Evolutionary conservation across 2,113 vertebrate species (phyloP).

Genomic region (Tupaia tana): DNA sequence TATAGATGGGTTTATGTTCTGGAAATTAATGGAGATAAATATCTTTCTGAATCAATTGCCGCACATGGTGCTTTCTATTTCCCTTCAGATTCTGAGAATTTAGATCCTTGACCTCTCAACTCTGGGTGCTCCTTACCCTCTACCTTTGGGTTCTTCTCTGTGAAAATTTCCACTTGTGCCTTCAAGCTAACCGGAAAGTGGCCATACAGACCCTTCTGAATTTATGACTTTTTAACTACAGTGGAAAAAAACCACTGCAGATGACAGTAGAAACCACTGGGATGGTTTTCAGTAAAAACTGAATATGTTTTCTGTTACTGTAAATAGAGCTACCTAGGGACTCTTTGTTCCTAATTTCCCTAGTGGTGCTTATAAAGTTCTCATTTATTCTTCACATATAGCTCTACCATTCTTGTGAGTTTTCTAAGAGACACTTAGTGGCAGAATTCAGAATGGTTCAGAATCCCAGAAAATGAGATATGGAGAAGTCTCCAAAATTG

Average conservation of each 20-base stretch:
- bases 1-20: not conserved
- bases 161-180: conserved; percentile 27
- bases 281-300: conserved; percentile 21
- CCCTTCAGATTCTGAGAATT: not conserved
- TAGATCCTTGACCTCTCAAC: not conserved
- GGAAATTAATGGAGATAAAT: not conserved
- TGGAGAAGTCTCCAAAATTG: not conserved
- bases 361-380: not conserved
- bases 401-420: not conserved
- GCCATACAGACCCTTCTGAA: not conserved
- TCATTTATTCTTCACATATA: not conserved
- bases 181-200: conserved; percentile 28
- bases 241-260: not conserved
- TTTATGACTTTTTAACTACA: conserved; percentile 25
- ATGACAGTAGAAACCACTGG: conserved; percentile 34
- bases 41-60: not conserved
- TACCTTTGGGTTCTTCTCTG: not conserved
- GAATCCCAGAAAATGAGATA: not conserved
- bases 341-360: not conserved
- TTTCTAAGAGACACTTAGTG: not conserved
- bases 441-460: not conserved
- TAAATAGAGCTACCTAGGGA: not conserved
- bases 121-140: not conserved
- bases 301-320: not conserved
- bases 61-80: not conserved